These are phyloP conservation scores for Entomyzon cyanotis DNA, from an alignment of 2,113 vertebrate species.

Conservation along the genomic window DNA sequence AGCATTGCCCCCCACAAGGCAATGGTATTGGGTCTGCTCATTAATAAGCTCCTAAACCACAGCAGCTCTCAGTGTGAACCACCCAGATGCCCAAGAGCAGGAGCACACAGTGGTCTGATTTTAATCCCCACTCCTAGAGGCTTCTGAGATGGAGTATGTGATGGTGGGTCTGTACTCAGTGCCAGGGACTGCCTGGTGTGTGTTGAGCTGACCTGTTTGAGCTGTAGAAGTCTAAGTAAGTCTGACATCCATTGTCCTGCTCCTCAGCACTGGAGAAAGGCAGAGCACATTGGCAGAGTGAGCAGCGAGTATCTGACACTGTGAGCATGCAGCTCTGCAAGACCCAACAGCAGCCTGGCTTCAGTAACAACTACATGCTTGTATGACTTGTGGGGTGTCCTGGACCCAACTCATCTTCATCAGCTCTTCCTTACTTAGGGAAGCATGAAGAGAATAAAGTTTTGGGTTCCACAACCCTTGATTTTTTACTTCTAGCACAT, in stretches of 20 bases:
- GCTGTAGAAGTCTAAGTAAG: rapidly evolving
- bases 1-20: background rate
- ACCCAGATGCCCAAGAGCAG: background rate
- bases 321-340: background rate
- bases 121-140: background rate
- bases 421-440: background rate
- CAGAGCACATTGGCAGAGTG: background rate
- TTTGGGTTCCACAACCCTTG: background rate
- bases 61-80: background rate
- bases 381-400: background rate
- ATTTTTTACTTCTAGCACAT: background rate
- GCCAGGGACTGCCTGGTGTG: background rate
- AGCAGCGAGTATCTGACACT: background rate
- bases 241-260: background rate
- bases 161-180: background rate
- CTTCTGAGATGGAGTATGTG: background rate
- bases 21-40: background rate
- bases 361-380: rapidly evolving
- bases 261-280: background rate
- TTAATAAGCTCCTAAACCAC: background rate
- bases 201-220: background rate
- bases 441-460: background rate
- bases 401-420: background rate
- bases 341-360: background rate
- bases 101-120: background rate